These are phyloP conservation scores for Phortica magna DNA, from an alignment of 2,888 invertebrate species.

Conservation along the genomic window DNA sequence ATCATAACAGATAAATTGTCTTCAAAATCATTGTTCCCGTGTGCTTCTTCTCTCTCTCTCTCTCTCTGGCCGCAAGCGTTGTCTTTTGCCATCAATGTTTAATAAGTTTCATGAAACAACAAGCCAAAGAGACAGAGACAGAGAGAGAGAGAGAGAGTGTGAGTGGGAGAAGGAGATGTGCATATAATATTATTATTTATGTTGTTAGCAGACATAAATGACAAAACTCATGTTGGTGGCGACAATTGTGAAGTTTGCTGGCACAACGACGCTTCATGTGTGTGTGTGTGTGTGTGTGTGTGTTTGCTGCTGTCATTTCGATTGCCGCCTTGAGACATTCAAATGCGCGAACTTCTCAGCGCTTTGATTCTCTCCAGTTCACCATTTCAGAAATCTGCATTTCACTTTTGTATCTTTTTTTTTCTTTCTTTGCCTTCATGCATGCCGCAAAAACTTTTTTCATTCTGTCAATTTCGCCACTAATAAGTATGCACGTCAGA, in stretches of 20 bases:
- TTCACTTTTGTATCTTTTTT: background rate
- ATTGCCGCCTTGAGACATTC: slow-evolving; percentile 48
- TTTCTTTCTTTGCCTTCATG: background rate
- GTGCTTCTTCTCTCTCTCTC: background rate
- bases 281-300: slow-evolving; percentile 1
- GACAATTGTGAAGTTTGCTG: background rate
- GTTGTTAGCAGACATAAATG: background rate
- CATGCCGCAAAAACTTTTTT: background rate
- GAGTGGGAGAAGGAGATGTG: too few relatives aligned
- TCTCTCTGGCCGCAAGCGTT: slow-evolving; percentile 35
- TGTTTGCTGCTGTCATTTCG: slow-evolving; percentile 49
- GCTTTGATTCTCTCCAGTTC: background rate
- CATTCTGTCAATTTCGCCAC: background rate
- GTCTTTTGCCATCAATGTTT: slow-evolving; percentile 43
- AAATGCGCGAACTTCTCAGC: background rate
- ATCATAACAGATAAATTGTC: slow-evolving; percentile 39
- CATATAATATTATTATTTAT: too few relatives aligned
- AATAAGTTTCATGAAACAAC: slow-evolving; percentile 20
- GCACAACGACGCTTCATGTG: background rate
- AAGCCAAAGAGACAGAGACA: background rate
- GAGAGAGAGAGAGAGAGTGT: background rate
- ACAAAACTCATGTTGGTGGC: background rate
- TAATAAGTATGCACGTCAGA: background rate
- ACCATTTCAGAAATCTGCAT: background rate
- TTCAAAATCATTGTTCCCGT: background rate